Evolutionary conservation across 2,888 invertebrate genomes (phyloP).

Genomic region (Pycnomerus fuliginosus): DNA sequence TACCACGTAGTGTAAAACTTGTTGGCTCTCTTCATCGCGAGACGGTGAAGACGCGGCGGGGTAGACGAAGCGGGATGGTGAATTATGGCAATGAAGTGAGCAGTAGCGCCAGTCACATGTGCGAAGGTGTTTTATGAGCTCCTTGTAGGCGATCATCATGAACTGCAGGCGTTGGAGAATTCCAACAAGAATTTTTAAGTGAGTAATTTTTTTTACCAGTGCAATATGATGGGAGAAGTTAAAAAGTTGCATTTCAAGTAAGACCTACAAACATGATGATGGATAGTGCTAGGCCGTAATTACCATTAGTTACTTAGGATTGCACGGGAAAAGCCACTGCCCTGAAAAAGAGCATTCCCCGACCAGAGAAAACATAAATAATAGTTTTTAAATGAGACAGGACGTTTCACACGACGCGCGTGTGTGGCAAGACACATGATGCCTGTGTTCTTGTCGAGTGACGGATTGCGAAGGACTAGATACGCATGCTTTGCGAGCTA

Average conservation of each 20-base stretch:
- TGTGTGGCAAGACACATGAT: conserved; percentile 53
- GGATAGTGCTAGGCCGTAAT: too few relatives aligned
- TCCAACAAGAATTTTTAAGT: too few relatives aligned
- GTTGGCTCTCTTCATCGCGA: conserved; percentile 17
- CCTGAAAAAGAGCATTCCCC: conserved; percentile 21
- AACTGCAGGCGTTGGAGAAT: conserved; percentile 20
- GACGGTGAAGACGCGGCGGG: conserved; percentile 6
- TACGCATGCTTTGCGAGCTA: conserved; percentile 43
- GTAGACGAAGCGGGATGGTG: conserved; percentile 26
- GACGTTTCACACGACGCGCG: conserved; percentile 54
- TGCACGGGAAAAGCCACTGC: conserved; percentile 9
- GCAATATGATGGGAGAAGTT: too few relatives aligned
- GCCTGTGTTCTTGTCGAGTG: conserved; percentile 52
- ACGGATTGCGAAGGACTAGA: conserved; percentile 48
- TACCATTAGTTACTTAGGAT: too few relatives aligned
- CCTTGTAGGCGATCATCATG: conserved; percentile 37
- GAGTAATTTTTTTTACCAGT: too few relatives aligned
- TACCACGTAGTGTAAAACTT: conserved; percentile 7
- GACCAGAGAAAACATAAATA: conserved; percentile 52
- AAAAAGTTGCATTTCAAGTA: too few relatives aligned
- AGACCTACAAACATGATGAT: too few relatives aligned
- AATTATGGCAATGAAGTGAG: conserved; percentile 39
- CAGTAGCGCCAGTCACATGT: conserved; percentile 45
- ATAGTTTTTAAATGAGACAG: conserved; percentile 59
- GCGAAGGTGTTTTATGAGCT: conserved; percentile 45